Base-by-base conservation (phyloP, 2,888 invertebrate species). In the Drosophila crucigera region DNA sequence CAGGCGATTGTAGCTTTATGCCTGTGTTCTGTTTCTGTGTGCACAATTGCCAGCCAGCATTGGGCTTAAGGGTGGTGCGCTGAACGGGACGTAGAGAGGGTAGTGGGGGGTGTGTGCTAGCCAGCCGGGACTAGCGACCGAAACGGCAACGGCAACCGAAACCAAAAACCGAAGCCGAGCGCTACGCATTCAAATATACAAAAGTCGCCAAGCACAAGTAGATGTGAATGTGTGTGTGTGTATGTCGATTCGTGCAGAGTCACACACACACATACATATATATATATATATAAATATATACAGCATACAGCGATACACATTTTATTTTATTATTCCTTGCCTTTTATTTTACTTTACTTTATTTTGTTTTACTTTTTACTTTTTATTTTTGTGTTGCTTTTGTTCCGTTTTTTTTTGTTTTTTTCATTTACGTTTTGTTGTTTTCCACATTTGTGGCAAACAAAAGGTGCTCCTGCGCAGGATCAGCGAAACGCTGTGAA, bases 391-490 rank as follows among this genome's bases (percentile, higher is more conserved):
- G 25, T 47, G 28, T 74, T 70, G 33, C 55, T 41, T 41, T 68
- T 66, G 66, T 66, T 35, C 73, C 66, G 52, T 50, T 31, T 14
- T 22, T 47, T 68, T 47, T 41, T 31, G 19, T 33, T 55, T 63
- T 62, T 72, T 67, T 65, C 49, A 65, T 68, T 75, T 63, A 39
- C 53, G 66, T 75, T 70, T 78, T 81, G 78, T 76, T 80, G 73
- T 81, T 79, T 75, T 75, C 43, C 63, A 77, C 84, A 77, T 87
- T 87, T 85, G 84, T 74, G 78, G 84, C 89, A 85, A 86, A 87
- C 86, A 87, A 87, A 82, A 86, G 89, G 84, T 76, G 80, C 86
- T 89, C 84, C 86, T 87, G 86, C 86, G 86, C 86, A 87, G 86
- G 86, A 87, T 87, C 86, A 84, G 82, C 86, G 74, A 74, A 76